Conservation (phyloP, 1,140 invertebrate genomes). For the Drosophila pallidifrons region DNA sequence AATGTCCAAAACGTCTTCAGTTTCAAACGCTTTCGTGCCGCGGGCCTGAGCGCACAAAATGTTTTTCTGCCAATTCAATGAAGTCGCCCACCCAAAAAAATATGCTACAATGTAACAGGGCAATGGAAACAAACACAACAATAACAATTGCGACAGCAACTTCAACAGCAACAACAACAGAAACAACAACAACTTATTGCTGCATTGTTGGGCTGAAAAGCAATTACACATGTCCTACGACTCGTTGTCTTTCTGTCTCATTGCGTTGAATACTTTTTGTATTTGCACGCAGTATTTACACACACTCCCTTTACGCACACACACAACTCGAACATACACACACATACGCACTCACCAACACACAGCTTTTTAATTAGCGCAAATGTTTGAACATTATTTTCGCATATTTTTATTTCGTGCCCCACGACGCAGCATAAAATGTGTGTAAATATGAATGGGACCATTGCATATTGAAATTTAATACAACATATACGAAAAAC, state of each 20-base stretch:
- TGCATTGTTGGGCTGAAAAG: conserved; percentile 52
- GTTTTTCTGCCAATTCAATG: conserved; percentile 64
- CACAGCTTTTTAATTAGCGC: conserved; percentile 73
- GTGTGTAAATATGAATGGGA: conserved; percentile 59
- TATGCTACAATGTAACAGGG: conserved; percentile 18
- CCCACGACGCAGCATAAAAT: conserved; percentile 45
- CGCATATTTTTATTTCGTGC: conserved; percentile 63
- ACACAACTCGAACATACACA: conserved; percentile 5
- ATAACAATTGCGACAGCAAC: background rate
- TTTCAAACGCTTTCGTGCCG: conserved; percentile 64
- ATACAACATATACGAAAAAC: conserved; percentile 28
- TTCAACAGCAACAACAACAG: background rate
- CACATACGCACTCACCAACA: conserved; percentile 1
- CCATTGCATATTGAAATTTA: conserved; percentile 54
- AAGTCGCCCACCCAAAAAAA: conserved; percentile 40
- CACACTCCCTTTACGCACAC: conserved; percentile 10
- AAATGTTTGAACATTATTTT: conserved; percentile 80
- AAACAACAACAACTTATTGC: background rate
- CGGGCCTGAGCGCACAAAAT: conserved; percentile 39
- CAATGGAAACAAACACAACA: background rate
- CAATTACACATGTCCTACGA: conserved; percentile 77
- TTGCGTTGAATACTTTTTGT: conserved; percentile 48
- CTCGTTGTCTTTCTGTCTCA: conserved; percentile 20
- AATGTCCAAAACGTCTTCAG: conserved; percentile 71
- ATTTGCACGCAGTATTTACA: conserved; percentile 29